Evolutionary conservation across 2,888 invertebrate species (phyloP).

Genomic region (Coecobrya sp.): DNA sequence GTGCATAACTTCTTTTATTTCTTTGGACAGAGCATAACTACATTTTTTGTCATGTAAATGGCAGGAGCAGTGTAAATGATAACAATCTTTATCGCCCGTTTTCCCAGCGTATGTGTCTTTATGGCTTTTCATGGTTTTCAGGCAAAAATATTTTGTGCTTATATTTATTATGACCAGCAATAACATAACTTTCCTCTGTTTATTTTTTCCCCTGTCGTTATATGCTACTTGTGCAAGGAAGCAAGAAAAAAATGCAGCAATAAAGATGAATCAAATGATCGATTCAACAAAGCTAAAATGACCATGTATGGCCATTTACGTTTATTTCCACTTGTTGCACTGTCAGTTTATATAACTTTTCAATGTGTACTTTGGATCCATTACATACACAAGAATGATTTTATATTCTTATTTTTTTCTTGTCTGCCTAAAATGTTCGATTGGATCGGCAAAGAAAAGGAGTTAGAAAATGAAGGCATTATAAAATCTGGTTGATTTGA

Average conservation of each 20-base stretch:
- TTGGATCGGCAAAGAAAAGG: not conserved
- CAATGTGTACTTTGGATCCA: not conserved
- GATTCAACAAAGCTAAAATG: slow-evolving; percentile 36
- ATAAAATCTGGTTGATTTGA: not conserved
- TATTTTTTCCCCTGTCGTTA: not conserved
- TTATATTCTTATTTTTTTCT: not conserved
- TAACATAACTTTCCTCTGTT: slow-evolving; percentile 35
- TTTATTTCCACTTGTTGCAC: slow-evolving; percentile 32
- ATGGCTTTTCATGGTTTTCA: slow-evolving; percentile 66
- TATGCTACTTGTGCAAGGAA: not conserved
- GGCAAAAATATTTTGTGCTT: slow-evolving; percentile 42
- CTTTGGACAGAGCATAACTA: not conserved
- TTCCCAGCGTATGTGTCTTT: slow-evolving; percentile 28
- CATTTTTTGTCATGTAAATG: not conserved
- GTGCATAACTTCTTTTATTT: slow-evolving; percentile 37
- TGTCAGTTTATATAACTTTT: not conserved
- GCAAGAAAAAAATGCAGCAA: not conserved
- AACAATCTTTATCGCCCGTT: slow-evolving; percentile 72
- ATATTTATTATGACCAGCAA: slow-evolving; percentile 40
- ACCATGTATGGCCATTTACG: slow-evolving; percentile 42
- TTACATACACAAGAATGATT: not conserved
- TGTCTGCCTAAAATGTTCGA: not conserved
- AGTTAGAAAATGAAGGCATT: slow-evolving; percentile 1
- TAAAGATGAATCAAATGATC: slow-evolving; percentile 56
- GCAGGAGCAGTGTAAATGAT: slow-evolving; percentile 39